Evolutionary conservation across 2,113 vertebrate genomes (phyloP), one percentile per base, ranked within the genome.

Genomic region (Macrotus californicus): DNA sequence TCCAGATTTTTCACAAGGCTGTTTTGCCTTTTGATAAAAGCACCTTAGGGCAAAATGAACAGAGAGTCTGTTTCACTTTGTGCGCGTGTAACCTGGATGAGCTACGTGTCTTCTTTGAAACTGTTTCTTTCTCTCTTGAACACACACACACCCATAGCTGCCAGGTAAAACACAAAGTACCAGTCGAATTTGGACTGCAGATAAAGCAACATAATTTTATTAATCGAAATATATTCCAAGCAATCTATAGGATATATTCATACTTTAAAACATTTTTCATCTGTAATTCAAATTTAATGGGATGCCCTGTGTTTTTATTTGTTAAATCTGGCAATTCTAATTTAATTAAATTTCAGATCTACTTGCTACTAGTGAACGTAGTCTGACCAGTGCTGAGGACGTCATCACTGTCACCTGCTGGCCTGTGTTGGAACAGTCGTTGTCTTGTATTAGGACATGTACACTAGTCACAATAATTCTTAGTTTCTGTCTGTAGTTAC

Each of bases 221-320:
- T 59, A 87, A 29, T n/a, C 36, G 91, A 77, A 85, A 22, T 79
- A 41, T 93, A 82, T 66, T 19, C 14, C 7, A 69, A n/a, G 29
- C 36, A 43, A 41, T 52, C 67, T 39, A 83, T 31, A 10, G 34
- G 31, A n/a, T n/a, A 76, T 34, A 67, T 34, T 29, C 83, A 89
- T n/a, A 36, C 12, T 66, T 91, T 36, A 83, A 82, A 67, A 61
- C 84, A n/a, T 39, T 82, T 19, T 82, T 89, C 52, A 84, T 84
- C 41, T 73, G 26, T 18, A 66, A 79, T 87, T 87, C 29, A 90
- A 87, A 89, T 70, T n/a, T 75, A 87, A 92, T 87, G 94, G 59
- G 43, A 16, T 59, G 6, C 7, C 64, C 24, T 85, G 21, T 67
- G 10, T 89, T 88, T 93, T 95, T 72, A 67, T 85, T 92, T 95